Percentiles rank a stretch among this genome's conserved stretches.
Conservation (phyloP, 92 coral and sea anemone genomes). For the Metridium senile region DNA sequence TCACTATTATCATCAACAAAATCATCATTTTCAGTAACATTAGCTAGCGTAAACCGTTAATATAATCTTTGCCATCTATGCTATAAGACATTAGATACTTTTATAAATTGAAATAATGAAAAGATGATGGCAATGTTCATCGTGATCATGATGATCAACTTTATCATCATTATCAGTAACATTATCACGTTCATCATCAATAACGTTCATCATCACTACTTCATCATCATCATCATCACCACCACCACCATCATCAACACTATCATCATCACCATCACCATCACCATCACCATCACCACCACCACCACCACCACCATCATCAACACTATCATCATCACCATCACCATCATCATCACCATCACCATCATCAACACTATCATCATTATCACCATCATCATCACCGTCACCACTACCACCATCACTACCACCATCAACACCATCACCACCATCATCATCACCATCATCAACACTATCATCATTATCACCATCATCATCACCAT, state of each 20-base stretch:
- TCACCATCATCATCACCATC: background rate
- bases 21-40: background rate
- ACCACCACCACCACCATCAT: background rate
- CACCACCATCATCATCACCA: background rate
- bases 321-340: background rate
- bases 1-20: background rate
- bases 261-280: background rate
- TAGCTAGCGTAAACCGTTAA: too few relatives aligned
- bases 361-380: background rate
- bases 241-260: background rate
- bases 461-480: background rate
- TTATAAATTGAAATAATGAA: too few relatives aligned
- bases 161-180: background rate
- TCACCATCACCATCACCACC: background rate
- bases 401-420: too few relatives aligned
- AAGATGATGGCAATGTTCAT: too few relatives aligned
- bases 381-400: background rate
- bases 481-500: background rate
- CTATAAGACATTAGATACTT: too few relatives aligned
- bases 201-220: too few relatives aligned
- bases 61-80: too few relatives aligned
- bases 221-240: too few relatives aligned
- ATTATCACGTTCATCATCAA: background rate
- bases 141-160: too few relatives aligned
- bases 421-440: too few relatives aligned